These are phyloP conservation scores for Syrphus vitripennis DNA, from an alignment of 2,888 invertebrate genomes.

Conservation along the genomic window DNA sequence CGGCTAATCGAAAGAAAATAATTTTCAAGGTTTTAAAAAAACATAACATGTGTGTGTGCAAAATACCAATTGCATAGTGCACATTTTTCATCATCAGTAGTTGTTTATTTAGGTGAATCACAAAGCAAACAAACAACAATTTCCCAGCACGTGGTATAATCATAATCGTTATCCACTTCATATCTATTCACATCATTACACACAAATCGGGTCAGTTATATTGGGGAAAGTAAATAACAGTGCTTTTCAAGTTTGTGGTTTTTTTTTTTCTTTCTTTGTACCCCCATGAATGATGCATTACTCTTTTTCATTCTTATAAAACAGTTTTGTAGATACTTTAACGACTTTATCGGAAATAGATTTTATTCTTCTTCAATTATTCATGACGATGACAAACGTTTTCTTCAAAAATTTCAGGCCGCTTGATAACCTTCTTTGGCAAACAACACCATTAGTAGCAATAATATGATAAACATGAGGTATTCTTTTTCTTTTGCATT, in stretches of 20 bases:
- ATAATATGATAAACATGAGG: neutral
- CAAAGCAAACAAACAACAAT: constrained; percentile 13
- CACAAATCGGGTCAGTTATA: constrained; percentile 52
- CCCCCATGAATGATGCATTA: constrained; percentile 41
- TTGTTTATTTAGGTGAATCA: neutral
- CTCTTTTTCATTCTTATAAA: constrained; percentile 37
- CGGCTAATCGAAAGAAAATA: neutral
- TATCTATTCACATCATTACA: constrained; percentile 15
- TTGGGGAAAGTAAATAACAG: constrained; percentile 57
- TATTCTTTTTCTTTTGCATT: neutral
- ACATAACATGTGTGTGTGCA: neutral
- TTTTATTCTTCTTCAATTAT: constrained; percentile 15
- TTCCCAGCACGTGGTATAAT: constrained; percentile 19
- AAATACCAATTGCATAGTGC: neutral
- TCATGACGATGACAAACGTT: constrained; percentile 45
- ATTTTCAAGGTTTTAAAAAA: neutral
- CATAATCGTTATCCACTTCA: neutral
- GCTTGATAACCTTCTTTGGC: constrained; percentile 27
- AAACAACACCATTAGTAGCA: neutral
- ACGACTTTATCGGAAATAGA: constrained; percentile 57
- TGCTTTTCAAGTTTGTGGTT: constrained; percentile 12
- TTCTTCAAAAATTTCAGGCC: constrained; percentile 45
- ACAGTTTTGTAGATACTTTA: constrained; percentile 51
- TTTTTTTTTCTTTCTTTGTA: neutral
- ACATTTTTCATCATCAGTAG: neutral